A percentile compares a stretch with the other conserved stretches of the same genome.
phyloP scores from a whole-genome alignment of 2,888 invertebrate genomes.

The Eupithecia dodoneata region DNA sequence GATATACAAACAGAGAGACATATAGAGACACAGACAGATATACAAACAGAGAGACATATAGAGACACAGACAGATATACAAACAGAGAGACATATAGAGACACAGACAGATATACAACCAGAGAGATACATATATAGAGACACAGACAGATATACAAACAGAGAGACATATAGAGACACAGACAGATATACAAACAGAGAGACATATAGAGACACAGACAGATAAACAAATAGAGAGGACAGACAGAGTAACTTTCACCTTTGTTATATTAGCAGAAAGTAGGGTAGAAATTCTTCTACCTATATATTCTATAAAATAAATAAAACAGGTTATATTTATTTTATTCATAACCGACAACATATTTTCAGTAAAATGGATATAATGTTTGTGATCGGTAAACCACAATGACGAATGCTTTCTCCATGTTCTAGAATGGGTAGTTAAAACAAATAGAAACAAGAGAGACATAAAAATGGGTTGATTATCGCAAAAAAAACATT shows the following conservation, averaged over 20 bases:
- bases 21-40: no score
- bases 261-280: not conserved
- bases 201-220: not conserved
- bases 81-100: no score
- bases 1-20: not conserved
- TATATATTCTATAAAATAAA: no score
- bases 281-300: no score
- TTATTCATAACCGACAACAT: not conserved
- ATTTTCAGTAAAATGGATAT: not conserved
- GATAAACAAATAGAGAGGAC: no score
- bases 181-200: not conserved
- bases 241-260: not conserved
- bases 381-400: not conserved
- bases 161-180: not conserved
- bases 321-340: no score
- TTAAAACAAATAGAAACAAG: not conserved
- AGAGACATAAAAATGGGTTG: no score
- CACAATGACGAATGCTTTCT: not conserved
- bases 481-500: no score
- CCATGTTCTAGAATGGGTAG: not conserved
- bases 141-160: not conserved
- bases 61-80: not conserved
- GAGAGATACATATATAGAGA: no score
- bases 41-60: not conserved
- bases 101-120: not conserved